Evolutionary conservation across 2,888 invertebrate genomes (phyloP), one percentile per base, ranked within the genome.

Genomic region (Papilio gigon): DNA sequence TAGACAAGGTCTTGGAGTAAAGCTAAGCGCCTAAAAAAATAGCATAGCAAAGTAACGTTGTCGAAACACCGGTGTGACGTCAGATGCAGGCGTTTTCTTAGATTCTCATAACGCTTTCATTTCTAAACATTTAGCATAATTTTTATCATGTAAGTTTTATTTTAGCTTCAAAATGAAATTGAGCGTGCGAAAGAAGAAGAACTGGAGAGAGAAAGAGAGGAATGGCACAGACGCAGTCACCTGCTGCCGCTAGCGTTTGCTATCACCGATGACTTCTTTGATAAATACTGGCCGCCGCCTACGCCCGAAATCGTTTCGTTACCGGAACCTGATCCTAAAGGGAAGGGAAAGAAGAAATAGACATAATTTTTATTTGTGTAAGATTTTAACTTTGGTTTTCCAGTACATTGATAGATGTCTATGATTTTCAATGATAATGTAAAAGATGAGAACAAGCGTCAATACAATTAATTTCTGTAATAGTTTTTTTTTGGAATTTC

Each of bases 211-310:
- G 87, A 88, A 0, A 75, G 77, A 1, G 88, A 89, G 4, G 70
- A 71, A 0, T 90, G 87, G 86, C 80, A 87, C 70, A 77, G 75
- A 0, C 80, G 79, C n/a, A 82, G 77, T 20, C 81, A 82, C 70
- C 83, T 92, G 35, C 76, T 92, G 22, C 91, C 91, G 0, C 76
- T 91, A 0, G 58, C 44, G 1, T 76, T 82, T 2, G 88, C 90
- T 0, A 80, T 80, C 0, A 77, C 76, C 0, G 85, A 88, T 0
- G 81, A 82, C 6, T 78, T 90, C 70, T 86, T 86, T 71, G 74
- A 87, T 71, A 83, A 82, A 71, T 90, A 90, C 79, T 91, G 90
- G 90, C 89, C 90, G 0, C 86, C 88, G 3, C 86, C 87, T 0
- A 77, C 84, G 0, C 82, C 85, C 0, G 82, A 82, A 14, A 80